A percentile compares a stretch with the other conserved stretches of the same genome.
phyloP scores from a whole-genome alignment of 2,888 invertebrate species.

The Ferrisia virgata region DNA sequence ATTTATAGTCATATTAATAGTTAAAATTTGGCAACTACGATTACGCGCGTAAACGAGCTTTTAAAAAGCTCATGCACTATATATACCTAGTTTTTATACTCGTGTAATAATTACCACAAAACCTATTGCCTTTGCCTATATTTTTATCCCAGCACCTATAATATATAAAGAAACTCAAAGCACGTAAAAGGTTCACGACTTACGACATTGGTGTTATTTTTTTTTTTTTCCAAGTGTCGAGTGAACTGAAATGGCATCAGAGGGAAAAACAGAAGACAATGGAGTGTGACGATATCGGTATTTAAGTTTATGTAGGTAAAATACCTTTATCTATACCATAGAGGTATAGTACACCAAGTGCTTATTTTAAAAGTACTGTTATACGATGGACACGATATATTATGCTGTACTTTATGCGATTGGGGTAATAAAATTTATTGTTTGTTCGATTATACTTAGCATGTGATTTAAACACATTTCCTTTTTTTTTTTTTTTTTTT shows the following conservation, averaged over 20 bases:
- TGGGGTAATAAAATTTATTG: slow-evolving; percentile 22
- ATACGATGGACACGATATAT: neutral
- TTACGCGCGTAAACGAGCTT: neutral
- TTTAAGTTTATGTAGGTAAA: neutral
- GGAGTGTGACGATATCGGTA: neutral
- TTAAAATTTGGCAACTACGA: slow-evolving; percentile 31
- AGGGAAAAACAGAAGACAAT: neutral
- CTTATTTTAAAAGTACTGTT: slow-evolving; percentile 13
- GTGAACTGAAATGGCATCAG: neutral
- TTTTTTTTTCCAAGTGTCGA: neutral
- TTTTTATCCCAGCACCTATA: no score
- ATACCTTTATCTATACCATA: no score
- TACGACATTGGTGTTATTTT: neutral
- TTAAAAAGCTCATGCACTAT: neutral
- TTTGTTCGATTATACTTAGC: neutral
- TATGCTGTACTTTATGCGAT: neutral
- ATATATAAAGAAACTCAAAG: no score
- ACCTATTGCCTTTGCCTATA: no score
- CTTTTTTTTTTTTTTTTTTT: no score
- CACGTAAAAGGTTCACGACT: neutral
- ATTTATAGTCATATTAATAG: slow-evolving; percentile 27
- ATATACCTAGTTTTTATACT: neutral
- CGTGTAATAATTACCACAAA: neutral
- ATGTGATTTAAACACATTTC: neutral
- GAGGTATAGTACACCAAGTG: neutral